Base-by-base conservation (phyloP, 2,888 invertebrate species). In the Steromphala cineraria region DNA sequence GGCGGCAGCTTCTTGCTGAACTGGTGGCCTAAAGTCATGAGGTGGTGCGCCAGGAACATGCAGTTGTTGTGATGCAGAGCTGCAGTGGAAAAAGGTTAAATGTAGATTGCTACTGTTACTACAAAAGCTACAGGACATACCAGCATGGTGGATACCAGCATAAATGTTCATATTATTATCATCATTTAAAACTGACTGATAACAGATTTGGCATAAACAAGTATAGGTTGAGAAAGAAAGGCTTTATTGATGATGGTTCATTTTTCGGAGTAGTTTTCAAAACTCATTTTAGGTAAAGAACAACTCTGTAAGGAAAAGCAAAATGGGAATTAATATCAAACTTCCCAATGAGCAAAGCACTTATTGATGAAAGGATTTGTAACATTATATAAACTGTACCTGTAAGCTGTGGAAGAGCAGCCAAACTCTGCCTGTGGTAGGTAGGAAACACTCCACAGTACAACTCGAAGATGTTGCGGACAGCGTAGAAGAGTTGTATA, bases 321-420 rank as follows among this genome's bases (percentile, higher is more conserved):
- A 2, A 36, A n/a, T n/a, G n/a, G n/a, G n/a, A n/a, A n/a, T n/a
- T n/a, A n/a, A n/a, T n/a, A n/a, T n/a, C n/a, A n/a, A n/a, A n/a
- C n/a, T n/a, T n/a, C n/a, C n/a, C n/a, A n/a, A n/a, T n/a, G n/a
- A 36, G 7, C 4, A 4, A 4, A 36, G 36, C 36, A 36, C 7
- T 36, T 36, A 36, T 36, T 36, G 7, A 36, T 36, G 36, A 36
- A 36, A 36, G 36, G 7, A 36, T 36, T 2, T 36, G 2, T 13
- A 46, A 10, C 13, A 10, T 13, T 13, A 10, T 13, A 46, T 46
- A 46, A 46, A 46, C 46, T 46, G 77, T 86, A 96, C 96, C 96
- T 87, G 96, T 95, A 94, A 97, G 97, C 90, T 98, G 97, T 2
- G 98, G 98, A 90, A 98, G 96, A 0, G 96, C 96, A 90, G 96